Evolutionary conservation across 2,797 vertebrate genomes (phyloP).

Genomic region (Falco cherrug): DNA sequence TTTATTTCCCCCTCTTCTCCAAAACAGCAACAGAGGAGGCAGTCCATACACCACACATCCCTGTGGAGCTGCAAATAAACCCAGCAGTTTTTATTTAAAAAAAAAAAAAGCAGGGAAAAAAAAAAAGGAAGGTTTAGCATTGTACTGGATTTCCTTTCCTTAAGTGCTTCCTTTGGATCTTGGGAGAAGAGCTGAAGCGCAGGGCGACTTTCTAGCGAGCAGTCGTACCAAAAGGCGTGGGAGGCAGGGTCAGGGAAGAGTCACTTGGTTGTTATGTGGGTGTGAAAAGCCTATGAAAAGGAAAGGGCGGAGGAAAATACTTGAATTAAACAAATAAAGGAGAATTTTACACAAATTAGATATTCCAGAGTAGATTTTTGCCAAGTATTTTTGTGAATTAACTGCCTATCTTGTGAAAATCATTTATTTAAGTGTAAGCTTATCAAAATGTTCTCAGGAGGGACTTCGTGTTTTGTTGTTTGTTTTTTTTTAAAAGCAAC

Average conservation of each 20-base stretch:
- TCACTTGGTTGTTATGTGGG: constrained; percentile 68
- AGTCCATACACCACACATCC: not conserved
- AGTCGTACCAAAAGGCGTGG: constrained; percentile 25
- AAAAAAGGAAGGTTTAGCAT: not conserved
- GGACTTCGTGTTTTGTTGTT: not conserved
- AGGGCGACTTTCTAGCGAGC: not conserved
- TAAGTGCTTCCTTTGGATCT: not conserved
- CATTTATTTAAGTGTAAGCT: not conserved
- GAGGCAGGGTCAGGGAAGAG: constrained; percentile 66
- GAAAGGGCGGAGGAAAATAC: constrained; percentile 63
- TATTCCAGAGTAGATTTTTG: not conserved
- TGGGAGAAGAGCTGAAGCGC: not conserved
- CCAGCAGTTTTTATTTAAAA: not conserved
- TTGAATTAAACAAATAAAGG: constrained; percentile 67
- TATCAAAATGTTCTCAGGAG: not conserved
- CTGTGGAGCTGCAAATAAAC: not conserved
- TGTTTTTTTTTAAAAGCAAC: not conserved
- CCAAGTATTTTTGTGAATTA: not conserved
- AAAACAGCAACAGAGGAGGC: not conserved
- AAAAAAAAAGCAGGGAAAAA: not conserved
- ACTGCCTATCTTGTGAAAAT: not conserved
- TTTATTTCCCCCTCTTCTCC: not conserved
- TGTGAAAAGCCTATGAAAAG: constrained; percentile 65
- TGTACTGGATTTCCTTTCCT: constrained; percentile 19
- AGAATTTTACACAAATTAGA: constrained; percentile 10